Evolutionary conservation across 2,113 vertebrate species (phyloP).

Genomic region (Arizona elegans): DNA sequence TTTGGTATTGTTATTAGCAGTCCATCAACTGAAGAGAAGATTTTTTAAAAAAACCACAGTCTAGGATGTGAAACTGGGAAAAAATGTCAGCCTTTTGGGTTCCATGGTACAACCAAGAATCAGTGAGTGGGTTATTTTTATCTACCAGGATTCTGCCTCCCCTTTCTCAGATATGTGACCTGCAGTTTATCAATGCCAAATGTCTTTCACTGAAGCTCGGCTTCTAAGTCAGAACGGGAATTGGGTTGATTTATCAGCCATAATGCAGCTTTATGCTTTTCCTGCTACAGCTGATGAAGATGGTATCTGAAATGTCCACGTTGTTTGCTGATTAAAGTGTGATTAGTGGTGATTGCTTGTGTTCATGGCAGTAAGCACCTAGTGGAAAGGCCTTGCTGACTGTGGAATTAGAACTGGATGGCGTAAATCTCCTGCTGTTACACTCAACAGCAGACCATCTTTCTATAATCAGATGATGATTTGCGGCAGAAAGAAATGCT

Average conservation of each 20-base stretch:
- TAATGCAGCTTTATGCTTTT: neutral
- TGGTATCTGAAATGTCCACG: neutral
- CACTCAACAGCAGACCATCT: neutral
- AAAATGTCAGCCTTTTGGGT: neutral
- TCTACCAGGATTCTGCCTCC: neutral
- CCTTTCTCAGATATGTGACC: neutral
- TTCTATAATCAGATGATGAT: neutral
- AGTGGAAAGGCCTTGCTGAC: neutral
- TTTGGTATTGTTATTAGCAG: neutral
- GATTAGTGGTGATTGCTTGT: neutral
- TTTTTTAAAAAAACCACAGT: neutral
- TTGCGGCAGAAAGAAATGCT: neutral
- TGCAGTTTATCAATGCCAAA: neutral
- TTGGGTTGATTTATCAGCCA: neutral
- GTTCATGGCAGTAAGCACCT: neutral
- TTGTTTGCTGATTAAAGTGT: neutral
- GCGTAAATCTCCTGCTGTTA: neutral
- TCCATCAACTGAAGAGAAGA: neutral
- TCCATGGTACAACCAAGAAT: neutral
- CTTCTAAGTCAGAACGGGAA: neutral
- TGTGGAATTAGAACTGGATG: neutral
- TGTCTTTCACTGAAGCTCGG: neutral
- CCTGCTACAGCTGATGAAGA: neutral
- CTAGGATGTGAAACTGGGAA: neutral
- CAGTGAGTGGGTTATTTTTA: neutral